A percentile compares a stretch with the other conserved stretches of the same genome.
Evolutionary conservation across 2,888 invertebrate species (phyloP).

Genomic region (Anorthoa munda): DNA sequence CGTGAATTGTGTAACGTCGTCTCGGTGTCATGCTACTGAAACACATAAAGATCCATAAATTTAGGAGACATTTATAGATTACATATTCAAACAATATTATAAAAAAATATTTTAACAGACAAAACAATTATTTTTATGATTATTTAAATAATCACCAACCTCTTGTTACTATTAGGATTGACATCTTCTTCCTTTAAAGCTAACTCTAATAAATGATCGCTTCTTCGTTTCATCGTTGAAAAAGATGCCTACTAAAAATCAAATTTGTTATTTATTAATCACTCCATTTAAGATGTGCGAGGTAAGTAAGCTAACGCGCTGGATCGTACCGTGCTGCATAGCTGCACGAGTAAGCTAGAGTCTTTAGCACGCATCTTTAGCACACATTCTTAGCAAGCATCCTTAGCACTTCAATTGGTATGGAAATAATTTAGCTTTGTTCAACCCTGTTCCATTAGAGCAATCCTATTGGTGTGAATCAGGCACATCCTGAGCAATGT

Average conservation of each 20-base stretch:
- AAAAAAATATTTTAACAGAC: background rate
- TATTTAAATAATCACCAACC: conserved; percentile 12
- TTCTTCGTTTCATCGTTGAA: conserved; percentile 36
- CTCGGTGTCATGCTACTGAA: conserved; percentile 30
- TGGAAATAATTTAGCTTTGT: background rate
- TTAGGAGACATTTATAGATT: conserved; percentile 11
- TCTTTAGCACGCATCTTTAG: conserved; percentile 8
- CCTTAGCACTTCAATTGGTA: conserved; percentile 10
- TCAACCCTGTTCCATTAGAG: conserved; percentile 11
- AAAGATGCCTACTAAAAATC: background rate
- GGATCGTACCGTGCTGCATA: conserved; percentile 17
- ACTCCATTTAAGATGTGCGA: conserved; percentile 11
- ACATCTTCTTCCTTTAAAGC: conserved; percentile 36
- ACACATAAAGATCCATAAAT: conserved; percentile 5
- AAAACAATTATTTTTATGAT: conserved; percentile 12
- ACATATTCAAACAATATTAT: conserved; percentile 7
- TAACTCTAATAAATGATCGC: conserved; percentile 32
- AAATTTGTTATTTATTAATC: conserved; percentile 13
- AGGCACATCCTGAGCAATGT: conserved; percentile 4
- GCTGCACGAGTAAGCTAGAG: conserved; percentile 18
- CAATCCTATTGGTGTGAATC: conserved; percentile 6
- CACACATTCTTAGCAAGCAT: conserved; percentile 10
- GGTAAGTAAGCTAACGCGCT: conserved; percentile 15
- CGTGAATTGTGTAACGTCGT: conserved; percentile 24
- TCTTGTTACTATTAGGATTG: conserved; percentile 13